Base-by-base conservation (phyloP, 1,140 invertebrate genomes). In the Drosophila chauvacae region DNA sequence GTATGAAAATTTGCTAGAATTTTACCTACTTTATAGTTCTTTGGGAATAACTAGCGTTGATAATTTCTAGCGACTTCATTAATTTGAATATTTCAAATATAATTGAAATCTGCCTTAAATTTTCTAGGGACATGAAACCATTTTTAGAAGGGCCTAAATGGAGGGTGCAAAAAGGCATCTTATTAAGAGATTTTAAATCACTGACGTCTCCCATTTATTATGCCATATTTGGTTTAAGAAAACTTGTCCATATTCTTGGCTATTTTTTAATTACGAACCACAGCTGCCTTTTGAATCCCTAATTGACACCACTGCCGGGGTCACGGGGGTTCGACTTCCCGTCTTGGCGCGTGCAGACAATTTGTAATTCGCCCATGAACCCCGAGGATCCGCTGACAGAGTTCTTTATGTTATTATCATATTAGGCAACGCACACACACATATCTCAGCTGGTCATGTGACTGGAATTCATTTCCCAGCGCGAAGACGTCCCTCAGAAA, bases 301-400 rank as follows among this genome's bases (percentile, higher is more conserved):
- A 62, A 28, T 35, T 30, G 23, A 14, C 66, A 68, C 18, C 66
- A 30, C 66, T 68, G 48, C 13, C n/a, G 5, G n/a, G 23, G 30
- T 18, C 23, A 14, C 3, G 3, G 4, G 55, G 62, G 16, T 65
- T 16, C n/a, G 41, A 9, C 51, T 64, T 35, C 37, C 60, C 61
- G 23, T 30, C 23, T 45, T 42, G 48, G 33, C 69, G 68, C 58
- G 66, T 73, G 70, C 37, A 39, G 55, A 72, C 70, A 77, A 85
- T 90, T 90, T 90, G 81, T 88, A 90, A 81, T 88, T 79, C 71
- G 41, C 61, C 68, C 82, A 75, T 70, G 74, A 44, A 56, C 37
- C 45, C 14, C 30, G 30, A 65, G 77, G 56, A 71, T 47, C 56
- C 59, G 68, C 76, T 53, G 76, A 65, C 76, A 65, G 77, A 60